Evolutionary conservation across 1,140 invertebrate genomes (phyloP).

Genomic region (Lepidostoma basale): DNA sequence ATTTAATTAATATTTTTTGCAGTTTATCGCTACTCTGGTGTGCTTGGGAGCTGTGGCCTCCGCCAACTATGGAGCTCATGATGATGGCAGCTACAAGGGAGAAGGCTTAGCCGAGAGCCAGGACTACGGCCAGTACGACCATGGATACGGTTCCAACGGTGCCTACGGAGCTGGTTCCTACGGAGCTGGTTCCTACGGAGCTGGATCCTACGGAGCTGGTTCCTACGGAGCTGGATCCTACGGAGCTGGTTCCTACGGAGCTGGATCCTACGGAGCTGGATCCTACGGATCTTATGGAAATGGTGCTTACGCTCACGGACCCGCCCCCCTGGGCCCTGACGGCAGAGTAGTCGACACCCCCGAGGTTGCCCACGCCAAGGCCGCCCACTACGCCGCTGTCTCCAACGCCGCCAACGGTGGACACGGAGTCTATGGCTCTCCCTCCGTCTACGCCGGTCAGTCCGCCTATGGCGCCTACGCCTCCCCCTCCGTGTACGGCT

Average conservation of each 20-base stretch:
- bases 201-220: conserved; percentile 45
- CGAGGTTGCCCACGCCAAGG: conserved; percentile 58
- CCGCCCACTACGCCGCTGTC: conserved; percentile 56
- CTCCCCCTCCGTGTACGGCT: conserved; percentile 42
- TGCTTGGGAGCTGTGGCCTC: conserved; percentile 1
- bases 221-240: conserved; percentile 36
- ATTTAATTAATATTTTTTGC: neutral
- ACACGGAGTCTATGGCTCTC: conserved; percentile 37
- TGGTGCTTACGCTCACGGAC: conserved; percentile 20
- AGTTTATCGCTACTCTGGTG: conserved; percentile 4
- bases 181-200: conserved; percentile 47
- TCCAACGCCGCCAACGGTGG: conserved; percentile 49
- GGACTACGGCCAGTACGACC: conserved; percentile 4
- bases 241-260: conserved; percentile 47
- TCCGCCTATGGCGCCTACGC: conserved; percentile 40
- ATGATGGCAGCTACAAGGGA: conserved; percentile 17
- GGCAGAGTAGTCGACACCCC: conserved; percentile 52
- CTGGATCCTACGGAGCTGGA: conserved; percentile 44
- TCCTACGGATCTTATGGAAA: conserved; percentile 38
- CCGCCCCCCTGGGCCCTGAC: conserved; percentile 30
- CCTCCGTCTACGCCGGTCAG: conserved; percentile 48
- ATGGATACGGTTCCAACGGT: no score
- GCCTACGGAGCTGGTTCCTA: neutral
- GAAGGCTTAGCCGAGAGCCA: conserved; percentile 18
- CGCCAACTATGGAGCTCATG: neutral